phyloP scores from a whole-genome alignment of 2,888 invertebrate genomes.

The Corbicula japonica region DNA sequence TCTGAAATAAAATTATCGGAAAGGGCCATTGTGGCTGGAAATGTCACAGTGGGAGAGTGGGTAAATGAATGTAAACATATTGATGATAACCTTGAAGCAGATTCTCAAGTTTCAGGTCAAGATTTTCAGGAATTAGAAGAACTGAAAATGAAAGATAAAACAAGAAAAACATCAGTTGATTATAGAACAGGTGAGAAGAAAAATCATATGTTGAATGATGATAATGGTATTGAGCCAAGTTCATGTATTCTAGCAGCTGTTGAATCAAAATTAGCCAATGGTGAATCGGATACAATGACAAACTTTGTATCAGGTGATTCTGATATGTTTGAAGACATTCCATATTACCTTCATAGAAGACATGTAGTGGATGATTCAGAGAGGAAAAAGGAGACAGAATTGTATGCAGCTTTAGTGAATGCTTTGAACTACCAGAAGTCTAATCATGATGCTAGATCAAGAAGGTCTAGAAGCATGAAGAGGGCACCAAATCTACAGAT shows the following conservation, averaged over 20 bases:
- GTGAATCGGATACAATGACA: slow-evolving; percentile 8
- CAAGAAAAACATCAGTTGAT: slow-evolving; percentile 3
- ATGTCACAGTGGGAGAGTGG: slow-evolving; percentile 49
- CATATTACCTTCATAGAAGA: slow-evolving; percentile 76
- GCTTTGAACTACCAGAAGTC: slow-evolving; percentile 48
- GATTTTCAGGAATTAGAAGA: not conserved
- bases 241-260: slow-evolving; percentile 64
- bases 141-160: not conserved
- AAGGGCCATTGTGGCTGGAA: slow-evolving; percentile 42
- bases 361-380: slow-evolving; percentile 65
- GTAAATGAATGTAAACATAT: slow-evolving; percentile 48
- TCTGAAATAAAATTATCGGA: slow-evolving; percentile 38
- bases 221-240: slow-evolving; percentile 55
- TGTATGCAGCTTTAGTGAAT: slow-evolving; percentile 65
- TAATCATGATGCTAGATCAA: slow-evolving; percentile 15
- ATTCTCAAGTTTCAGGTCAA: slow-evolving; percentile 22
- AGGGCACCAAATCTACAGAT: slow-evolving; percentile 72
- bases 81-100: slow-evolving; percentile 11
- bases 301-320: slow-evolving; percentile 21
- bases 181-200: not conserved
- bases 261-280: slow-evolving; percentile 34
- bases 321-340: slow-evolving; percentile 84
- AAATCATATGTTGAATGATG: slow-evolving; percentile 10
- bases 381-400: slow-evolving; percentile 61
- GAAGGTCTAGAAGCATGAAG: slow-evolving; percentile 67